These are phyloP conservation scores for Rhinatrema bivittatum DNA, from an alignment of 2,797 vertebrate species.

Conservation along the genomic window DNA sequence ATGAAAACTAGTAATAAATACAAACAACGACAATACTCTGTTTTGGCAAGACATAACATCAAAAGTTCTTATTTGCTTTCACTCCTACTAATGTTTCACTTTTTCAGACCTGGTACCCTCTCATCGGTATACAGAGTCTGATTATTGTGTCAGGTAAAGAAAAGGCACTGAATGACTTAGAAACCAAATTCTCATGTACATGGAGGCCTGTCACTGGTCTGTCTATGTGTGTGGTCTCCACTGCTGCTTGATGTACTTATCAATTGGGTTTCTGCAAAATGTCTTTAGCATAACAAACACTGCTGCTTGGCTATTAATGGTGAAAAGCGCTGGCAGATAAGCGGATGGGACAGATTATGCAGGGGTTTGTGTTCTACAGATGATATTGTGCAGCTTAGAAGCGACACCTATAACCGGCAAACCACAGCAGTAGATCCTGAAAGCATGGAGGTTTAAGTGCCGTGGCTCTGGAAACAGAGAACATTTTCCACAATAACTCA, in stretches of 20 bases:
- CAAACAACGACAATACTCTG: too few species aligned
- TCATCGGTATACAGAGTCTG: too few species aligned
- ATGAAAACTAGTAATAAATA: too few species aligned
- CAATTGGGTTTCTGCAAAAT: conserved; percentile 34
- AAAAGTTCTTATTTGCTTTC: too few species aligned
- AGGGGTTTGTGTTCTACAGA: conserved; percentile 37
- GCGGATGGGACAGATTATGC: conserved; percentile 26
- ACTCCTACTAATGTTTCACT: too few species aligned
- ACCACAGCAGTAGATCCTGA: conserved; percentile 22
- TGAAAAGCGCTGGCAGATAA: conserved; percentile 31
- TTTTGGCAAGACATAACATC: too few species aligned
- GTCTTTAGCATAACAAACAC: conserved; percentile 18
- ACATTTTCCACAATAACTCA: conserved; percentile 26
- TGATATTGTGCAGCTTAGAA: conserved; percentile 39
- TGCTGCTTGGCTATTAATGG: conserved; percentile 31
- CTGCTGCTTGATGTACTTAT: conserved; percentile 39
- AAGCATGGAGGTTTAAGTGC: conserved; percentile 33
- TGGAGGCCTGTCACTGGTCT: too few species aligned
- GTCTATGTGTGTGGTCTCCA: conserved; percentile 28
- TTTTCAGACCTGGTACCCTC: too few species aligned
- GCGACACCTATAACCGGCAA: conserved; percentile 37
- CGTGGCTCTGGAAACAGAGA: conserved; percentile 18
- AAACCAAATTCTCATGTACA: too few species aligned
- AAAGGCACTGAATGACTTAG: too few species aligned
- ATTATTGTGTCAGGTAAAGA: too few species aligned